Evolutionary conservation across 1,140 invertebrate species (phyloP), one percentile per base, ranked within the genome.

Genomic region (Drosophila mauritiana): DNA sequence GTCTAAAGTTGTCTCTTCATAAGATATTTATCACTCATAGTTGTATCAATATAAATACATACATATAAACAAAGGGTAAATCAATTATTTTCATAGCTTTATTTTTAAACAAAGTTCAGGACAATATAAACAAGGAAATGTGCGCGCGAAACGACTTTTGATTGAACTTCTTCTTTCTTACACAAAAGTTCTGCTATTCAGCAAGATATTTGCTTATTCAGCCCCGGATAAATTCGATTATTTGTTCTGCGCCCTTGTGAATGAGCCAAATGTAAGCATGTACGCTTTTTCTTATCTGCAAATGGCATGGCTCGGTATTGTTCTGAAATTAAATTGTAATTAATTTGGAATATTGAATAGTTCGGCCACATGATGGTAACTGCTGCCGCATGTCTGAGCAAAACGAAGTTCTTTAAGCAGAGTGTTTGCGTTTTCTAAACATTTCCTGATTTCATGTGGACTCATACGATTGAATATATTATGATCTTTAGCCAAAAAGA

Each of bases 1-100:
- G 73, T 34, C 45, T 45, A 64, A 84, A 80, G 49, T 73, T 68
- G 58, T 80, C 61, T 75, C 42, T 39, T 65, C 36, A 40, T 52
- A 51, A 75, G 72, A 4, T 65, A 72, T 70, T 59, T 59, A 72
- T 59, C n/a, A 52, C 34, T 58, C 39, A 31, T 70, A 70, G 39
- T 11, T 31, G 37, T 63, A 63, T 15, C 10, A 39, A 53, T 22
- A 22, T 17, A 17, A 17, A 17, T 22, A 22, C 20, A 22, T 10
- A 46, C 20, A 43, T 42, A 25, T 31, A 36, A 36, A 63, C 10
- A 36, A 49, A 22, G 25, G 34, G 11, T 17, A 25, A 51, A 34
- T 2, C 6, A 36, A 11, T 27, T 11, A 2, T 15, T 13, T 48
- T 5, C 4, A 8, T 25, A 7, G 25, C 6, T 27, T 48, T 27